phyloP scores from a whole-genome alignment of 2,797 vertebrate genomes.

The Coreius guichenoti region DNA sequence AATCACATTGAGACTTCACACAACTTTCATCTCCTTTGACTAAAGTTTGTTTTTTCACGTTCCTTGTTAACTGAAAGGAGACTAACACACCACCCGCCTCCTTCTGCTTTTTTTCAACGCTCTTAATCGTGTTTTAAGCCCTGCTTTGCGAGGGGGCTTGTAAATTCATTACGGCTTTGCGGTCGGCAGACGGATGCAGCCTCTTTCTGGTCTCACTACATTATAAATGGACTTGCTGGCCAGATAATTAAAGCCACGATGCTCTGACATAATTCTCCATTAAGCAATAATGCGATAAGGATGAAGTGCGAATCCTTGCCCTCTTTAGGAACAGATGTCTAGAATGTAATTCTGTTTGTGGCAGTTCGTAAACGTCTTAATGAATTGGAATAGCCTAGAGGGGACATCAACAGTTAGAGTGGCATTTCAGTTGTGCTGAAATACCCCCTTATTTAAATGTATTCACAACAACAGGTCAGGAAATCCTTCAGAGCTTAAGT shows the following conservation, averaged over 20 bases:
- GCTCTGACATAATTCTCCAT: slow-evolving; percentile 91
- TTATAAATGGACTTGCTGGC: slow-evolving; percentile 81
- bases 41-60: slow-evolving; percentile 55
- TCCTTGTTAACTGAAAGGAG: slow-evolving; percentile 67
- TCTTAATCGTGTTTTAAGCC: slow-evolving; percentile 72
- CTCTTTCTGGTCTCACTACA: slow-evolving; percentile 54
- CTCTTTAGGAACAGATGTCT: slow-evolving; percentile 75
- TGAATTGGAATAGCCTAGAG: slow-evolving; percentile 3
- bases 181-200: slow-evolving; percentile 65
- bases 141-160: slow-evolving; percentile 67
- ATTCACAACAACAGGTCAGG: not conserved
- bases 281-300: slow-evolving; percentile 90
- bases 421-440: slow-evolving; percentile 69
- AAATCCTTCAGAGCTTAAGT: not conserved
- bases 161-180: slow-evolving; percentile 75
- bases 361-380: slow-evolving; percentile 43
- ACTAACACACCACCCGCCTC: slow-evolving; percentile 65
- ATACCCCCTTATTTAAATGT: not conserved
- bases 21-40: slow-evolving; percentile 1
- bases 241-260: slow-evolving; percentile 87
- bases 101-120: slow-evolving; percentile 64
- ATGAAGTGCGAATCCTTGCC: slow-evolving; percentile 76
- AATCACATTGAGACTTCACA: not conserved
- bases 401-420: slow-evolving; percentile 63
- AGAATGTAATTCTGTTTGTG: slow-evolving; percentile 75